Conservation (phyloP, 2,888 invertebrate genomes). For the Barypeithes pellucidus region DNA sequence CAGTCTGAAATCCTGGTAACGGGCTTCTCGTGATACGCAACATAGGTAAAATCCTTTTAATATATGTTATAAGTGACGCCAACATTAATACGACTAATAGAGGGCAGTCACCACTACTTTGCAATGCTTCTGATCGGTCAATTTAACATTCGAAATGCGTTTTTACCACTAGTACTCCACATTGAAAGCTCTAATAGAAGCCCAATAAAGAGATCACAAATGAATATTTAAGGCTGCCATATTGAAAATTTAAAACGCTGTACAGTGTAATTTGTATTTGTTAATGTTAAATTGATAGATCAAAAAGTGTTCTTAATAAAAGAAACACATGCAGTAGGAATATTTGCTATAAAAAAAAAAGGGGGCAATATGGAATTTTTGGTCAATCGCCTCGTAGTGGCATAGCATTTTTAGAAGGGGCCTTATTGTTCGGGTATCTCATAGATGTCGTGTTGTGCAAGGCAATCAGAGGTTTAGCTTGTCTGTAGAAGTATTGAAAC, state of each 20-base stretch:
- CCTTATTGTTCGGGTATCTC: conserved; percentile 69
- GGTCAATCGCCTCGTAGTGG: conserved; percentile 36
- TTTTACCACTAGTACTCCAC: not conserved
- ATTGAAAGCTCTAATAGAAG: no score
- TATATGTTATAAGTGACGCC: no score
- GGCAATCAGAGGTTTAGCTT: conserved; percentile 69
- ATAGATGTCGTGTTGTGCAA: conserved; percentile 71
- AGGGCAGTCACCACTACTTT: not conserved
- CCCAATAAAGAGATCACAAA: no score
- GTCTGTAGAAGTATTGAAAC: conserved; percentile 60
- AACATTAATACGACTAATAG: not conserved
- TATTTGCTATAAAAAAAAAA: conserved; percentile 20
- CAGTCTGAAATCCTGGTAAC: no score
- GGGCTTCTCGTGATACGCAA: no score
- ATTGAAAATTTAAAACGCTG: no score
- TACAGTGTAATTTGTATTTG: no score
- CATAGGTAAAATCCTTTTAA: no score
- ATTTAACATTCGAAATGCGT: no score
- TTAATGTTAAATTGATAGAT: conserved; percentile 7
- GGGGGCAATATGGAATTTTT: conserved; percentile 25
- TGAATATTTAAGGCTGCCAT: no score
- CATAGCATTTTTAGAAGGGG: conserved; percentile 66
- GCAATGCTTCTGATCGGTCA: not conserved
- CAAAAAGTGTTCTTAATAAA: conserved; percentile 2
- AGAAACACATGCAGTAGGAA: not conserved